Evolutionary conservation across 2,797 vertebrate species (phyloP), one percentile per base, ranked within the genome.

Genomic region (Babyrousa celebensis): DNA sequence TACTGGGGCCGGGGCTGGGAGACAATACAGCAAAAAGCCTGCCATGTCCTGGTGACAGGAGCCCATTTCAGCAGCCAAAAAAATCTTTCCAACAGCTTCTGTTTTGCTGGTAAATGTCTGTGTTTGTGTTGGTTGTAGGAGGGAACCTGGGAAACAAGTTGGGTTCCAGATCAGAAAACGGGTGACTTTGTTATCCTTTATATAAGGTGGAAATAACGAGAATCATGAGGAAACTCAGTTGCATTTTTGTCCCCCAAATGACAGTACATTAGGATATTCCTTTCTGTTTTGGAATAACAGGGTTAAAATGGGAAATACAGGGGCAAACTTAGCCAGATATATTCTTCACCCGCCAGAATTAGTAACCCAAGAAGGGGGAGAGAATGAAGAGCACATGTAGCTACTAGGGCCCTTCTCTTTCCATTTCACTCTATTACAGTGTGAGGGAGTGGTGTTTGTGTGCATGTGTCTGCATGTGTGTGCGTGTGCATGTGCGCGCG

Each of bases 41-140:
- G 97, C 97, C 98, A 98, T 98, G 97, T 95, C 12, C 20, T 96
- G 96, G 97, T 97, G 97, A 97, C 97, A 98, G 93, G 85, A 98
- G 97, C 97, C 95, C 88, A 63, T 96, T 98, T 89, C 3, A 97
- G 98, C 97, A 98, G 98, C 98, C 98, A 98, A 97, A 98, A 98
- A 97, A 96, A 96, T 95, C 7, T 60, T 97, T 97, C 97, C 95
- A 96, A 86, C 98, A 98, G 98, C 98, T 98, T 96, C 97, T 98
- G 97, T 95, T 96, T 93, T 93, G 97, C 97, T 95, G 97, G 94
- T 29, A 2, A 98, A 97, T 97, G 95, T 90, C 96, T 92, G 52
- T 86, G 96, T 67, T 85, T 94, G 97, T 14, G 23, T 67, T 65
- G 95, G 91, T 96, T 96, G 98, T 25, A 74, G 98, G 94, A 84